phyloP scores from a whole-genome alignment of 2,113 vertebrate species.

The Anser brachyrhynchus region DNA sequence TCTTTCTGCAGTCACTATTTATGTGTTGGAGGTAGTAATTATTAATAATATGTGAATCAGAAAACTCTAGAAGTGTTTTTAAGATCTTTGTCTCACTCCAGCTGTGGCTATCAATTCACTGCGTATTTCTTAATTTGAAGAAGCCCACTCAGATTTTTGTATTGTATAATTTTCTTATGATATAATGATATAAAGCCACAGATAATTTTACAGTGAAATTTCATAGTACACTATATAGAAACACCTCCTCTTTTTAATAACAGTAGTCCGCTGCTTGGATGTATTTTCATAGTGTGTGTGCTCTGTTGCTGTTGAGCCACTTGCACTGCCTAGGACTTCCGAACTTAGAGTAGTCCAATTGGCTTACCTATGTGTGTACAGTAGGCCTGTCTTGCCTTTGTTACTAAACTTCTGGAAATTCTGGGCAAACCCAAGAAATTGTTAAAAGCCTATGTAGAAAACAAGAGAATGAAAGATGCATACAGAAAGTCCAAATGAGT shows the following conservation, averaged over 20 bases:
- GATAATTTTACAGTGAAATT: not conserved
- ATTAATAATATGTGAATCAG: not conserved
- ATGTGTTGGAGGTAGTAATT: not conserved
- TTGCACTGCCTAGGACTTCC: not conserved
- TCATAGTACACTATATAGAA: rapidly evolving
- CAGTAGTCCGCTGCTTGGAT: not conserved
- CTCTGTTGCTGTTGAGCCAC: rapidly evolving
- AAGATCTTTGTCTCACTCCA: not conserved
- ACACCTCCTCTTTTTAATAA: not conserved
- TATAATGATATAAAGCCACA: not conserved
- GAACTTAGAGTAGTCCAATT: not conserved
- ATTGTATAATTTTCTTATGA: not conserved
- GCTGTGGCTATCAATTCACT: not conserved
- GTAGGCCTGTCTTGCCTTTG: not conserved
- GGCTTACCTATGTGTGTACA: rapidly evolving
- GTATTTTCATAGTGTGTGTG: rapidly evolving
- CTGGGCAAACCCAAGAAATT: not conserved
- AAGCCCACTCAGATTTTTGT: not conserved
- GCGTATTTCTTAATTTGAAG: not conserved
- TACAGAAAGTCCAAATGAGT: not conserved
- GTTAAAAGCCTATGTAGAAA: not conserved
- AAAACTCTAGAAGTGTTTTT: not conserved
- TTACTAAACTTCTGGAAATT: not conserved
- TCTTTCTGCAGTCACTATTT: not conserved
- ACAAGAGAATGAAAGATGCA: not conserved